These are phyloP conservation scores for Eptesicus fuscus DNA, from an alignment of 2,113 vertebrate species.

Conservation along the genomic window DNA sequence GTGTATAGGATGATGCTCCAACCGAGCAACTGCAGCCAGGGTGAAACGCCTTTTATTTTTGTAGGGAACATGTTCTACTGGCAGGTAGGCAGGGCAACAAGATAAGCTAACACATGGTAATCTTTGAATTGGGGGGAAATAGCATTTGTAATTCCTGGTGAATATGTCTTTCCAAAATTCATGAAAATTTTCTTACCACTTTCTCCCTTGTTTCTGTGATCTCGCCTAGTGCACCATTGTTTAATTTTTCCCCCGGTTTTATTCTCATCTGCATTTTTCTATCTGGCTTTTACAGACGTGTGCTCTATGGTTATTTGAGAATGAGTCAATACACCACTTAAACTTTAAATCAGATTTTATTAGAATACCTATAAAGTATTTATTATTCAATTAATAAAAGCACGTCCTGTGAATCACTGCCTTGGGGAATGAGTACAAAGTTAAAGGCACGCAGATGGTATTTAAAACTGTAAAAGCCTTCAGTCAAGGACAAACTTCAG, in stretches of 20 bases:
- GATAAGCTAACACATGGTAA: neutral
- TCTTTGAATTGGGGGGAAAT: neutral
- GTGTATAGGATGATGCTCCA: neutral
- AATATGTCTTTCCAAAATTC: neutral
- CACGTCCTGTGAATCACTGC: constrained; percentile 48
- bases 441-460: constrained; percentile 57
- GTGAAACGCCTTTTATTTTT: neutral
- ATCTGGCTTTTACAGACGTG: constrained; percentile 3
- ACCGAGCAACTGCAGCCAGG: neutral
- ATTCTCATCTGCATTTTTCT: constrained; percentile 39
- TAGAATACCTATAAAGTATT: constrained; percentile 49
- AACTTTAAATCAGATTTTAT: constrained; percentile 58
- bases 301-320: neutral
- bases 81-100: neutral
- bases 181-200: neutral
- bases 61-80: neutral
- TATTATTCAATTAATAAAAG: constrained; percentile 66
- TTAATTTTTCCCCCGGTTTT: constrained; percentile 6
- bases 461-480: constrained; percentile 57
- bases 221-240: neutral
- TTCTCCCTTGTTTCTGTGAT: neutral
- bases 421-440: constrained; percentile 33
- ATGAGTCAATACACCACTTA: constrained; percentile 44
- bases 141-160: neutral
- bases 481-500: constrained; percentile 38